Conservation (phyloP, 1,140 invertebrate genomes). For the Achroia grisella region DNA sequence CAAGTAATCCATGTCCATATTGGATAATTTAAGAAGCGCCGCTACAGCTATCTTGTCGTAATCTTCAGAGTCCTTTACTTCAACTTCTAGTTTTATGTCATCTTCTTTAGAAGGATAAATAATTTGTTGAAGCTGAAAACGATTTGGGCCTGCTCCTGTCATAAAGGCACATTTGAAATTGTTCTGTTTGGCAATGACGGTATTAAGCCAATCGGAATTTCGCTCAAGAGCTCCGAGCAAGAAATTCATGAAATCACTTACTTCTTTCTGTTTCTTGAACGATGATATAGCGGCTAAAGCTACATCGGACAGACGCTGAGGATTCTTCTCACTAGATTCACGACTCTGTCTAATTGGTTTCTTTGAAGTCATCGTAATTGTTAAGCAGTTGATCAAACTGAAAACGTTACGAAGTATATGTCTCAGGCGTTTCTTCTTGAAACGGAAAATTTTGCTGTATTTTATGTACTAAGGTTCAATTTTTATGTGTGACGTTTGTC, state of each 20-base stretch:
- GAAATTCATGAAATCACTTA: constrained; percentile 49
- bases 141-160: constrained; percentile 52
- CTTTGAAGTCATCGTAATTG: constrained; percentile 32
- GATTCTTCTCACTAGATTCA: constrained; percentile 20
- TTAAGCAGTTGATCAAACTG: constrained; percentile 23
- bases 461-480: constrained; percentile 8
- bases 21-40: constrained; percentile 39
- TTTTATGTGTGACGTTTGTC: constrained; percentile 11
- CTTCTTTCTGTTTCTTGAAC: constrained; percentile 52
- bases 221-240: constrained; percentile 46
- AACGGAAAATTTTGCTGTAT: constrained; percentile 42
- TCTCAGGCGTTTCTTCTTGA: constrained; percentile 20
- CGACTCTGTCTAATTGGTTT: constrained; percentile 28
- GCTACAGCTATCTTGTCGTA: constrained; percentile 56
- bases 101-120: constrained; percentile 43
- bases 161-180: constrained; percentile 52
- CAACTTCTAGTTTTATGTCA: constrained; percentile 45
- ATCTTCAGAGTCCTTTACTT: constrained; percentile 50
- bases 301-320: constrained; percentile 34
- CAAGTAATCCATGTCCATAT: constrained; percentile 36
- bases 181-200: constrained; percentile 32
- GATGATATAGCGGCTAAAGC: constrained; percentile 53
- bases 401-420: constrained; percentile 30
- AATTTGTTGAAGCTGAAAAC: constrained; percentile 51
- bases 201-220: constrained; percentile 52